Evolutionary conservation across 2,888 invertebrate genomes (phyloP).

Genomic region (Cheilosia urbana): DNA sequence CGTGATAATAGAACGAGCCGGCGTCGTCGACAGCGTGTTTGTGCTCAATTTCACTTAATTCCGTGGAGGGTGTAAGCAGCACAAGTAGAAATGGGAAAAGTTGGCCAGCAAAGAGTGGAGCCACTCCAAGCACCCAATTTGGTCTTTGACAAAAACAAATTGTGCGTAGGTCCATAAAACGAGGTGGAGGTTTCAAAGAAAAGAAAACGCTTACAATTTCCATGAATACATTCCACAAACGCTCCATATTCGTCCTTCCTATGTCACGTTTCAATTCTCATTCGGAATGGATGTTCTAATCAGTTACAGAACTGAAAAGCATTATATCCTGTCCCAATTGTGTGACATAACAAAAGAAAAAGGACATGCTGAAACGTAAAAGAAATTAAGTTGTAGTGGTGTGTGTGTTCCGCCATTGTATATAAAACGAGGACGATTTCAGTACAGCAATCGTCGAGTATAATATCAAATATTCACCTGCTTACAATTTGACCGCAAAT

Average conservation of each 20-base stretch:
- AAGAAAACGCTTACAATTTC: background rate
- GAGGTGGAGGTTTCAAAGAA: background rate
- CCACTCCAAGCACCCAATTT: too few species aligned
- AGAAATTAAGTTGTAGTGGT: background rate
- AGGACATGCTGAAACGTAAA: slow-evolving; percentile 1
- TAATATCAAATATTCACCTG: slow-evolving; percentile 53
- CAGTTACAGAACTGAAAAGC: slow-evolving; percentile 34
- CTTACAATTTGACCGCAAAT: slow-evolving; percentile 48
- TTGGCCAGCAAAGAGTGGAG: too few species aligned
- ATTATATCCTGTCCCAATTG: slow-evolving; percentile 52
- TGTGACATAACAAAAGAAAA: slow-evolving; percentile 44
- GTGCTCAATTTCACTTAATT: background rate
- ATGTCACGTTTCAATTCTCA: slow-evolving; percentile 55
- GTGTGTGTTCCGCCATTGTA: slow-evolving; percentile 18
- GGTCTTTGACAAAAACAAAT: too few species aligned
- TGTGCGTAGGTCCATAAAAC: background rate
- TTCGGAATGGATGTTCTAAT: slow-evolving; percentile 30
- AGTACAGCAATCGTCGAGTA: background rate
- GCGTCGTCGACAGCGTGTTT: background rate
- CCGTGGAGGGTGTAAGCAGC: background rate
- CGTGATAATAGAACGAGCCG: background rate
- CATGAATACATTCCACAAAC: background rate
- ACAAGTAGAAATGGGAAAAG: background rate
- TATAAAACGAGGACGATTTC: slow-evolving; percentile 23
- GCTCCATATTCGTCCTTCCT: slow-evolving; percentile 17